Percentiles rank a stretch among this genome's conserved stretches.
These are phyloP conservation scores for Aspidapion aeneum DNA, from an alignment of 2,888 invertebrate genomes.

Conservation along the genomic window DNA sequence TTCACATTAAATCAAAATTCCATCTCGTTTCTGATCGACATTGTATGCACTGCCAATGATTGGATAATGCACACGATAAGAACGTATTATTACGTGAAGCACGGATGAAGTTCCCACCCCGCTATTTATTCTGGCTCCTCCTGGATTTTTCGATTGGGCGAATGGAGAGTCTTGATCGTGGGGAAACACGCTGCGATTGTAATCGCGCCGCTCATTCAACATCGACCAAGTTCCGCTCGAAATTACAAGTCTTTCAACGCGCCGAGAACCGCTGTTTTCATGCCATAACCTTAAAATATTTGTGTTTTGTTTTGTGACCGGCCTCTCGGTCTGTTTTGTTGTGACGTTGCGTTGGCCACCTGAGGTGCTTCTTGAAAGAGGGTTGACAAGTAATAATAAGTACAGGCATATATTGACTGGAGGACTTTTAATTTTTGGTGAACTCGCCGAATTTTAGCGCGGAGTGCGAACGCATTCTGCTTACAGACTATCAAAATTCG, in stretches of 20 bases:
- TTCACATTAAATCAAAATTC: conserved; percentile 1
- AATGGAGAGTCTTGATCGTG: conserved; percentile 24
- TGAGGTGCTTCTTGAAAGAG: neutral
- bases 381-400: neutral
- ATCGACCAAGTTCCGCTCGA: conserved; percentile 27
- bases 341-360: conserved; percentile 16
- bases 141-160: conserved; percentile 38
- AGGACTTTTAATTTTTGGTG: conserved; percentile 12
- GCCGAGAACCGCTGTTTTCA: conserved; percentile 20
- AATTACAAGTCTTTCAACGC: conserved; percentile 24
- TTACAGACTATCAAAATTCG: conserved; percentile 68
- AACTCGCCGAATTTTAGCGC: conserved; percentile 31
- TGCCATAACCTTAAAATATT: conserved; percentile 34
- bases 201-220: conserved; percentile 23
- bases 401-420: too few species aligned
- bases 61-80: conserved; percentile 46
- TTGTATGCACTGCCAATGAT: conserved; percentile 39
- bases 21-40: conserved; percentile 28
- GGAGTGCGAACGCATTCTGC: conserved; percentile 47
- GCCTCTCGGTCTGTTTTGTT: conserved; percentile 13
- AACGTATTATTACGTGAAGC: conserved; percentile 44
- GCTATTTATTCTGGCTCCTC: conserved; percentile 43
- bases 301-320: conserved; percentile 18
- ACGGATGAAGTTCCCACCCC: conserved; percentile 40
- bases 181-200: conserved; percentile 29